Base-by-base conservation (phyloP, 2,888 invertebrate species). In the Volucella bombylans region DNA sequence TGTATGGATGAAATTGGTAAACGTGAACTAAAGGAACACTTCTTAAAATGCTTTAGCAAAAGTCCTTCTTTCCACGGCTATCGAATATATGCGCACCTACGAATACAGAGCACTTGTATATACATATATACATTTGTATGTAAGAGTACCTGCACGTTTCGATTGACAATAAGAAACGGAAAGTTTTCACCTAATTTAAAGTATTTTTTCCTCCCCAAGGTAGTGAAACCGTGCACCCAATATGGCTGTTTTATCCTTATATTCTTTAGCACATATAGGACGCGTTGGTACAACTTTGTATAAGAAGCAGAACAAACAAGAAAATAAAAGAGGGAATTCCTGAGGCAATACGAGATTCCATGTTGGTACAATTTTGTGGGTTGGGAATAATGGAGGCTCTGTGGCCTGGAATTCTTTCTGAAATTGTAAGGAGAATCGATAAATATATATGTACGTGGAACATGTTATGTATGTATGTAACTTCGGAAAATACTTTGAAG, bases 141-240 rank as follows among this genome's bases (percentile, higher is more conserved):
- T 54, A 47, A 18, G 39, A 8, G 14, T 8, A 4, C 65, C 65
- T 23, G 61, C 65, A 79, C 41, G 59, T 49, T 41, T 39, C 73
- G 18, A 65, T 67, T 73, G 67, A 79, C 61, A 80, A 52, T 73
- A 73, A 45, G 73, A 80, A 73, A 80, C 54, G 31, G 73, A 80
- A 80, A 80, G 79, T 80, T 73, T 45, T 47, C 61, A 54, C 73
- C 73, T 73, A 73, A 80, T 73, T 73, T 54, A 47, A 67, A 68
- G 47, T 61, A 39, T 61, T 15, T 67, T 67, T 67, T 73, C 54
- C 47, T 54, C 67, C 49, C 65, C 43, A 52, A 45, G 65, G 67
- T 67, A 49, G 9, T 45, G 41, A 61, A 47, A 39, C 11, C 39
- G 47, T 11, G 61, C n/a, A 41, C 50, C 49, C 71, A 71, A 71